Evolutionary conservation across 2,797 vertebrate genomes (phyloP).

Genomic region (Columba guinea): DNA sequence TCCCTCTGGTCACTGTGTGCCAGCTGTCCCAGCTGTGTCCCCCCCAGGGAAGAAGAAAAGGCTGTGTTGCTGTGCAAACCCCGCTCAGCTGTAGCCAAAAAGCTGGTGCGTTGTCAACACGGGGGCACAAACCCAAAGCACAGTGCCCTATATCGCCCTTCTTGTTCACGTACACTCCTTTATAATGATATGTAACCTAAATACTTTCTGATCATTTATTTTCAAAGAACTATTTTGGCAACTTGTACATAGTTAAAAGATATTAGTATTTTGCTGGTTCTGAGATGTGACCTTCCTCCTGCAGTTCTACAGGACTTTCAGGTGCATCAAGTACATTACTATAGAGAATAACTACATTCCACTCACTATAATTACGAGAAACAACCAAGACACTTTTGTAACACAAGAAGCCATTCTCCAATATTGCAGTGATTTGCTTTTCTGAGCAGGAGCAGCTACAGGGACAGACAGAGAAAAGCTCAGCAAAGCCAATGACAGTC

Average conservation of each 20-base stretch:
- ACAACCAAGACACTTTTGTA: neutral
- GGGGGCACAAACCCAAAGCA: neutral
- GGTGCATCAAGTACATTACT: accelerated
- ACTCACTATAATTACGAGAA: neutral
- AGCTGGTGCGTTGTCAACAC: neutral
- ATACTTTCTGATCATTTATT: neutral
- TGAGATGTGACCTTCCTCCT: neutral
- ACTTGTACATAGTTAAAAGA: neutral
- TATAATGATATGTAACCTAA: neutral
- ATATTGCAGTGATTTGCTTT: neutral
- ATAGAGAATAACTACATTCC: neutral
- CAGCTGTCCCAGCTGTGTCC: neutral
- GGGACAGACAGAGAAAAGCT: neutral
- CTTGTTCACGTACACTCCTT: neutral
- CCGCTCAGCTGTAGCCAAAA: neutral
- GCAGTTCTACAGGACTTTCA: neutral
- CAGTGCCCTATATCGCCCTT: neutral
- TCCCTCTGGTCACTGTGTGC: neutral
- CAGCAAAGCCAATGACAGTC: neutral
- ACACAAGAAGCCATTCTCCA: neutral
- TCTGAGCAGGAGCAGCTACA: neutral
- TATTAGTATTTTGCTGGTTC: neutral
- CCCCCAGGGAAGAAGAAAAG: neutral
- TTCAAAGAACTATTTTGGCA: neutral
- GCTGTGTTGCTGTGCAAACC: neutral